These are phyloP conservation scores for Crotalus viridis DNA, from an alignment of 2,113 vertebrate genomes.

Conservation along the genomic window DNA sequence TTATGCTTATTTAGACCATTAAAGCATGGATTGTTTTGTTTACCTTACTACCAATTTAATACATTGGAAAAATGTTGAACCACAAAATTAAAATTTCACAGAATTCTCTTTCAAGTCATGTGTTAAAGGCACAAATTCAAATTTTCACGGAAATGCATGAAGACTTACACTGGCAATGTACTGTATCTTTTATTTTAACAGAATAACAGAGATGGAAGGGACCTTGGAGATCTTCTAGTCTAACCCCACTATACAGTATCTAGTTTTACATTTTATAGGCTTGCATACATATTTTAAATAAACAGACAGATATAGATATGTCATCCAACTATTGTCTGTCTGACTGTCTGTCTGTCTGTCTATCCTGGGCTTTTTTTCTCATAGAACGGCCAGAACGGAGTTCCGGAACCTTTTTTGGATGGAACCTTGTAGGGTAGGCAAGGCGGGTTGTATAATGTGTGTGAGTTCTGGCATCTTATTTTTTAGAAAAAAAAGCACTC, in stretches of 20 bases:
- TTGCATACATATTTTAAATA: background rate
- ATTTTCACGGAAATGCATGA: background rate
- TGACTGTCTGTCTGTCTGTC: background rate
- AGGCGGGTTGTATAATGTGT: no score
- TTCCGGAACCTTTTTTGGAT: no score
- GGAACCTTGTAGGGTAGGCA: no score
- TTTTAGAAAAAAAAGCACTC: no score
- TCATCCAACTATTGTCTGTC: no score
- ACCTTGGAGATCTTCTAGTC: background rate
- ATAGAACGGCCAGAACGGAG: no score
- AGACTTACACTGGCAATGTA: background rate
- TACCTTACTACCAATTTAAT: conserved; percentile 18
- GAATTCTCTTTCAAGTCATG: background rate
- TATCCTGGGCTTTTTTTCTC: no score
- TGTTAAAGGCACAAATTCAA: background rate
- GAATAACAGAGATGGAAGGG: no score
- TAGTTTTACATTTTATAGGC: background rate
- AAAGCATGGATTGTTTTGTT: conserved; percentile 18
- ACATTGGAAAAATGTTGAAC: background rate
- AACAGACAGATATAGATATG: no score
- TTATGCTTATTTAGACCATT: conserved; percentile 26
- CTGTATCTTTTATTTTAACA: no score
- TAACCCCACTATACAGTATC: no score
- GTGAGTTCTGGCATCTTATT: no score
- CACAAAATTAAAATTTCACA: conserved; percentile 23